phyloP scores from a whole-genome alignment of 2,888 invertebrate genomes.

The Bellardia pandia region DNA sequence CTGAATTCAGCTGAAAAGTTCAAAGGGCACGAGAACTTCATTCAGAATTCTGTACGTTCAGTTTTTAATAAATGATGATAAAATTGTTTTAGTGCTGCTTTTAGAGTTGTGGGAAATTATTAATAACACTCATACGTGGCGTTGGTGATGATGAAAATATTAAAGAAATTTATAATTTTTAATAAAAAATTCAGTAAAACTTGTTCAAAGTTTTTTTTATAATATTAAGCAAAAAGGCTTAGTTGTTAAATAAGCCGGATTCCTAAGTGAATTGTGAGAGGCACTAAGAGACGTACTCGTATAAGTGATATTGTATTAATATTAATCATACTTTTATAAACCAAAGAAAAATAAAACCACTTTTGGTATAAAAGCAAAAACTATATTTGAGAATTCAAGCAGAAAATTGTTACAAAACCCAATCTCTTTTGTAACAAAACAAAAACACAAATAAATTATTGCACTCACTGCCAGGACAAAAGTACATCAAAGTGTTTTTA shows the following conservation, averaged over 20 bases:
- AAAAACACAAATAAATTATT: too few species aligned
- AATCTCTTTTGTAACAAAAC: too few species aligned
- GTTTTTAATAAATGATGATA: conserved; percentile 39
- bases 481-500: too few species aligned
- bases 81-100: conserved; percentile 26
- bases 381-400: too few species aligned
- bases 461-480: too few species aligned
- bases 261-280: too few species aligned
- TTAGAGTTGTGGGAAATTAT: conserved; percentile 40
- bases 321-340: not conserved
- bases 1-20: not conserved
- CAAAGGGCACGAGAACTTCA: not conserved
- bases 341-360: too few species aligned
- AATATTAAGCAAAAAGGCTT: too few species aligned
- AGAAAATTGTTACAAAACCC: too few species aligned
- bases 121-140: conserved; percentile 35
- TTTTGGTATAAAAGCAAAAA: too few species aligned
- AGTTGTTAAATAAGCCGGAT: too few species aligned
- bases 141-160: not conserved
- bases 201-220: not conserved
- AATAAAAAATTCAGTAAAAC: not conserved
- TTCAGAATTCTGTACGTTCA: conserved; percentile 11
- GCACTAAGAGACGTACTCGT: not conserved
- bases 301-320: not conserved
- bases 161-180: not conserved